A percentile compares a stretch with the other conserved stretches of the same genome.
These are phyloP conservation scores for Odontesthes bonariensis DNA, from an alignment of 2,113 vertebrate genomes.

Conservation along the genomic window DNA sequence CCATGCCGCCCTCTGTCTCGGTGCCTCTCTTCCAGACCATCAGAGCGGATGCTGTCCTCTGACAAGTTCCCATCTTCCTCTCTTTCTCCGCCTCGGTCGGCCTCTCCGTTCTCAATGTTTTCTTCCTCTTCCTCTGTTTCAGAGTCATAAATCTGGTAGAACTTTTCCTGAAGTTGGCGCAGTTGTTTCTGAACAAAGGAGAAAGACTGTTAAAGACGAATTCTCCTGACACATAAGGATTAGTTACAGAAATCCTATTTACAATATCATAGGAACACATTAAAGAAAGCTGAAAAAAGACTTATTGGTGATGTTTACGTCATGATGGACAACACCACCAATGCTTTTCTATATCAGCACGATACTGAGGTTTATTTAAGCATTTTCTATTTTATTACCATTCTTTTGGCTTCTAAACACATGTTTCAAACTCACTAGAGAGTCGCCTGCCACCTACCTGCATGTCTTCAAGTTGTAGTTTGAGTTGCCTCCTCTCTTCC, in stretches of 20 bases:
- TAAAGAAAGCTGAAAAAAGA: too few species aligned
- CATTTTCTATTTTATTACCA: too few species aligned
- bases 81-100: slow-evolving; percentile 82
- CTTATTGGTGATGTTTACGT: too few species aligned
- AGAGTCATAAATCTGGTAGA: slow-evolving; percentile 99
- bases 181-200: slow-evolving; percentile 90
- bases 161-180: slow-evolving; percentile 99
- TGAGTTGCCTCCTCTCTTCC: slow-evolving; percentile 96
- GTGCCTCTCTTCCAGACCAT: slow-evolving; percentile 87
- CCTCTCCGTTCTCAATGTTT: slow-evolving; percentile 84
- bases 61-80: slow-evolving; percentile 97
- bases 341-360: too few species aligned
- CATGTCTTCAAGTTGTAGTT: slow-evolving; percentile 99
- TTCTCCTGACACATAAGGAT: neutral
- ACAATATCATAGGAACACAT: neutral
- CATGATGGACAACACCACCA: too few species aligned
- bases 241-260: neutral
- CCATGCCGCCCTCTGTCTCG: slow-evolving; percentile 66
- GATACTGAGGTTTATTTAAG: too few species aligned
- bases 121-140: slow-evolving; percentile 97
- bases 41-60: slow-evolving; percentile 95
- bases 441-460: slow-evolving; percentile 72
- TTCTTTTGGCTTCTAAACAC: too few species aligned
- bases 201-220: neutral
- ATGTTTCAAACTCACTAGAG: too few species aligned